These are phyloP conservation scores for Drosophila subobscura DNA, from an alignment of 1,140 invertebrate species.

Conservation along the genomic window DNA sequence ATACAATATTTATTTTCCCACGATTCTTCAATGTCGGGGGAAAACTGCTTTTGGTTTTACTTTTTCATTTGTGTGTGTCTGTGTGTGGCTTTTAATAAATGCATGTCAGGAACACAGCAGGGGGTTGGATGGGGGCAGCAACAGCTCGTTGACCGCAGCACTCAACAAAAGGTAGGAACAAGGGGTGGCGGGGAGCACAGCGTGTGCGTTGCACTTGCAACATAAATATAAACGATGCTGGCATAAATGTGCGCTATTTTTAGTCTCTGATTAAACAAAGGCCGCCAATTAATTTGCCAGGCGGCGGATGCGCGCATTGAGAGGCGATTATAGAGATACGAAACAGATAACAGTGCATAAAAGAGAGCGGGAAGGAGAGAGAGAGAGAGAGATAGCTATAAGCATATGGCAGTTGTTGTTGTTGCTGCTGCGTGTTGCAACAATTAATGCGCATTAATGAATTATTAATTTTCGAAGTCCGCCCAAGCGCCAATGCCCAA, in stretches of 20 bases:
- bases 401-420: constrained; percentile 53
- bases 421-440: constrained; percentile 30
- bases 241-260: constrained; percentile 64
- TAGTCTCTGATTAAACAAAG: constrained; percentile 61
- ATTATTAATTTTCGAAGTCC: constrained; percentile 71
- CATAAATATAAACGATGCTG: constrained; percentile 64
- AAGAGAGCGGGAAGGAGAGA: neutral
- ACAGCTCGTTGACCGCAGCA: constrained; percentile 38
- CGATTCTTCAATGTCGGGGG: constrained; percentile 6
- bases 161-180: constrained; percentile 56
- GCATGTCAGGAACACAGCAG: constrained; percentile 49
- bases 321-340: constrained; percentile 36
- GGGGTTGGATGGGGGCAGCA: constrained; percentile 3
- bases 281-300: constrained; percentile 65
- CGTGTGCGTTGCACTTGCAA: constrained; percentile 31
- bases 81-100: constrained; percentile 56
- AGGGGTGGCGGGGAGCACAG: neutral
- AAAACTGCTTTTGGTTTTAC: neutral
- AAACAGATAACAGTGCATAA: too few species aligned
- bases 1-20: constrained; percentile 32
- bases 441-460: constrained; percentile 80
- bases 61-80: constrained; percentile 18
- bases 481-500: constrained; percentile 34
- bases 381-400: constrained; percentile 14
- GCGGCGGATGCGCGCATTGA: constrained; percentile 4